Evolutionary conservation across 2,797 vertebrate genomes (phyloP), one percentile per base, ranked within the genome.

Genomic region (Melanotaenia pygmaea): DNA sequence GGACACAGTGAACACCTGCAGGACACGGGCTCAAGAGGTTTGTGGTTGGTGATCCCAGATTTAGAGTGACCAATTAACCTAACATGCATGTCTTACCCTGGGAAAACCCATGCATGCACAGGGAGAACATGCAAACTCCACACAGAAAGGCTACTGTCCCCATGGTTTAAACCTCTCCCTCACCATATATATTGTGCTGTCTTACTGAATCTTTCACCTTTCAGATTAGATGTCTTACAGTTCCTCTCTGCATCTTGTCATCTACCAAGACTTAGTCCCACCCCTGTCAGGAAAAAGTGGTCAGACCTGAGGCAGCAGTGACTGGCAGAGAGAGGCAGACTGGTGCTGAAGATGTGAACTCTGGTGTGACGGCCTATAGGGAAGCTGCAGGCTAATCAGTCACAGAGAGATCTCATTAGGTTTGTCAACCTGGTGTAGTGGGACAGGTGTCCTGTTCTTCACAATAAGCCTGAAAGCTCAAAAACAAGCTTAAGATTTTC

Each of bases 321-420:
- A 72, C 51, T 62, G 40, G 34, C 45, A 67, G 58, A 51, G 64
- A 53, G 64, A 72, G 76, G 74, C 63, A 9, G 47, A 51, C 20
- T 16, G 34, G 16, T 63, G 43, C 72, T 68, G 54, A 51, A 73
- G 70, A 74, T 62, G 61, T 79, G 78, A 83, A 62, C 58, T 58
- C 71, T 37, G 54, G 54, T 72, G 74, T 54, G 69, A 71, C 6
- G 2, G 26, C 57, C 66, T 32, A 54, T 43, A 35, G 77, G 65
- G 62, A 74, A 74, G 69, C 35, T 3, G 72, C 20, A 3, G 64
- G 66, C 71, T 79, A 83, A 89, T 90, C 80, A 82, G 79, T 83
- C 61, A 64, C 63, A 64, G 57, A 64, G 81, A 76, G 67, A 74
- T 74, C 71, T 86, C 72, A 84, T 84, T 76, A 83, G 63, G 60